Evolutionary conservation across 1,140 invertebrate genomes (phyloP).

Genomic region (Leptopilina boulardi): DNA sequence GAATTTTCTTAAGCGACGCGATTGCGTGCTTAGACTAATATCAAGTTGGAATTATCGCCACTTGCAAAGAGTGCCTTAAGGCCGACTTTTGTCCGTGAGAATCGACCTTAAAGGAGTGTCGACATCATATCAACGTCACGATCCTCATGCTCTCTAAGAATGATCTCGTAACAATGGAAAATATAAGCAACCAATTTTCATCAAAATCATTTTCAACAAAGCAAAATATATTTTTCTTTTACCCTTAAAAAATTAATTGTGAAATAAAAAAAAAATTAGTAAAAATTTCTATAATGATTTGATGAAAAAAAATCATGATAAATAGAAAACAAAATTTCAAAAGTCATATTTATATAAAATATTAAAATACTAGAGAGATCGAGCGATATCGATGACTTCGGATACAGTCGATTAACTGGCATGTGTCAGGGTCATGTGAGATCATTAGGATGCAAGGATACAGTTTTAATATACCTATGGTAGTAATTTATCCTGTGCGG

Average conservation of each 20-base stretch:
- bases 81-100: conserved; percentile 55
- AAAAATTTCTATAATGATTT: too few relatives aligned
- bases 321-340: conserved; percentile 31
- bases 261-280: background rate
- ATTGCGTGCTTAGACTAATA: conserved; percentile 34
- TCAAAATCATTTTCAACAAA: conserved; percentile 5
- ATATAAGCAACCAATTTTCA: background rate
- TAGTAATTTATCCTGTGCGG: conserved; percentile 52
- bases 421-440: conserved; percentile 65
- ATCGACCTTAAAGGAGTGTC: conserved; percentile 54
- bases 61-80: conserved; percentile 48
- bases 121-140: conserved; percentile 44
- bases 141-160: conserved; percentile 44
- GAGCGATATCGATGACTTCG: conserved; percentile 4
- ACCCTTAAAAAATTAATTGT: background rate
- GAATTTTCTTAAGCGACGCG: conserved; percentile 44
- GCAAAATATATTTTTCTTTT: background rate
- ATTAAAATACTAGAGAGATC: background rate
- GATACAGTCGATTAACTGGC: conserved; percentile 50
- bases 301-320: too few relatives aligned
- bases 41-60: conserved; percentile 37
- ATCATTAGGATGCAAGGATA: conserved; percentile 64
- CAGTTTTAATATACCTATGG: conserved; percentile 38
- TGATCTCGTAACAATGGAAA: conserved; percentile 37
- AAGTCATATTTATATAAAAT: background rate